Percentiles rank a stretch among this genome's conserved stretches.
Conservation (phyloP, 2,113 vertebrate species). For the Mustelus asterias region DNA sequence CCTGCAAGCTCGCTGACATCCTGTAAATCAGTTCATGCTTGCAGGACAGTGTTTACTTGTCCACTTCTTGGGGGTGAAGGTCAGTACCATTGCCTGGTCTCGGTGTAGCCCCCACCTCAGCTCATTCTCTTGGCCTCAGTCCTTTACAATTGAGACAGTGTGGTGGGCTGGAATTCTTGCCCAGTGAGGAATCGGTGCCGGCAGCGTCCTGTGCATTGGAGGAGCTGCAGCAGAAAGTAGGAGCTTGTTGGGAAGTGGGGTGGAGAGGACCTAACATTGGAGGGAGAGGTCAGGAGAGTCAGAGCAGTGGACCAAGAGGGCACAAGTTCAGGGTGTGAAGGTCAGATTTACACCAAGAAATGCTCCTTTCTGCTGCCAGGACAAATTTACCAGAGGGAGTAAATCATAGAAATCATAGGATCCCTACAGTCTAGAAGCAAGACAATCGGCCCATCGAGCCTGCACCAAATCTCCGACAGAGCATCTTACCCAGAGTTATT, state of each 20-base stretch:
- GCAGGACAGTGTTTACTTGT: background rate
- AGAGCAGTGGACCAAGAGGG: background rate
- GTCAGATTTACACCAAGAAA: background rate
- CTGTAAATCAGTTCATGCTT: background rate
- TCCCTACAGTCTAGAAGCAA: no score
- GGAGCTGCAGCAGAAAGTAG: background rate
- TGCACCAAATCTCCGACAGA: no score
- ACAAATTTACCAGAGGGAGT: background rate
- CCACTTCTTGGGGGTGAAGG: background rate
- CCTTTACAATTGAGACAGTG: background rate
- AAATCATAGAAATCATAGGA: no score
- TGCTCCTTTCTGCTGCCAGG: background rate
- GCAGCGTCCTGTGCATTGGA: background rate
- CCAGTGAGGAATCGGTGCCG: accelerated
- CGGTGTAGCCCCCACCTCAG: background rate
- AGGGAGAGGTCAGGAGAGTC: background rate
- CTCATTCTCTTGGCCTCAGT: background rate
- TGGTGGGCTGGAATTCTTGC: background rate
- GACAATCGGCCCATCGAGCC: no score
- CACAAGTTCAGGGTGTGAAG: background rate
- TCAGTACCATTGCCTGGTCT: background rate
- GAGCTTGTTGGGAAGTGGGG: background rate
- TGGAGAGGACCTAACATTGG: no score
- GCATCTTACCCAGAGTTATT: no score
- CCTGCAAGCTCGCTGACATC: background rate